Conservation (phyloP, 2,113 vertebrate species). For the Tachuris rubrigastra region DNA sequence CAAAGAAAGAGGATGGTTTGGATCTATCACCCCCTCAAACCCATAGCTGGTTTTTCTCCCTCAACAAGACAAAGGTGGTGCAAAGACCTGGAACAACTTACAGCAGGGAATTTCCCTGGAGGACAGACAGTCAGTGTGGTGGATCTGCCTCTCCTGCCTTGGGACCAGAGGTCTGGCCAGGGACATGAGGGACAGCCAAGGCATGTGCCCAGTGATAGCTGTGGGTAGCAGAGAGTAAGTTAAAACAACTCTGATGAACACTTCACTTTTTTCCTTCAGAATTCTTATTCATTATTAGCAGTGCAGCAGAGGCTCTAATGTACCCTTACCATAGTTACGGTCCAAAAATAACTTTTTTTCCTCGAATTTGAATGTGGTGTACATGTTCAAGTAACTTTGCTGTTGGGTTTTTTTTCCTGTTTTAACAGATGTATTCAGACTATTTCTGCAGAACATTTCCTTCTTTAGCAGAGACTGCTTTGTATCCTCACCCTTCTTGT, state of each 20-base stretch:
- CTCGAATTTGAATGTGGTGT: not conserved
- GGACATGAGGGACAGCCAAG: not conserved
- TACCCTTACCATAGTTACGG: not conserved
- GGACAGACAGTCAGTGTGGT: rapidly evolving
- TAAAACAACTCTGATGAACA: not conserved
- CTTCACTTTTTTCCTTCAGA: not conserved
- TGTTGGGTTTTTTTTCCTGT: not conserved
- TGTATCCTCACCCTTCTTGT: not conserved
- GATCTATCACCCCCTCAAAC: not conserved
- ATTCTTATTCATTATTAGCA: not conserved
- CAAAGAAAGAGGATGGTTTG: not conserved
- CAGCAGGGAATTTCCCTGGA: not conserved
- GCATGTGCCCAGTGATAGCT: rapidly evolving
- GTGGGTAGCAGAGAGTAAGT: not conserved
- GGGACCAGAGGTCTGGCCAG: not conserved
- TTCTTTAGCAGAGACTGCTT: not conserved
- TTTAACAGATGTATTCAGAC: not conserved
- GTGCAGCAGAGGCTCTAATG: not conserved
- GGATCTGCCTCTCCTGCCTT: not conserved
- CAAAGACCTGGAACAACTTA: not conserved
- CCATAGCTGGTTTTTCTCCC: not conserved
- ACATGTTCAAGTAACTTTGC: not conserved
- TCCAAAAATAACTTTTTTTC: not conserved
- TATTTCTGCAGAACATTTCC: not conserved
- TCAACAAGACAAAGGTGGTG: not conserved